phyloP scores from a whole-genome alignment of 1,140 invertebrate species.

The Diploscapter pachys region DNA sequence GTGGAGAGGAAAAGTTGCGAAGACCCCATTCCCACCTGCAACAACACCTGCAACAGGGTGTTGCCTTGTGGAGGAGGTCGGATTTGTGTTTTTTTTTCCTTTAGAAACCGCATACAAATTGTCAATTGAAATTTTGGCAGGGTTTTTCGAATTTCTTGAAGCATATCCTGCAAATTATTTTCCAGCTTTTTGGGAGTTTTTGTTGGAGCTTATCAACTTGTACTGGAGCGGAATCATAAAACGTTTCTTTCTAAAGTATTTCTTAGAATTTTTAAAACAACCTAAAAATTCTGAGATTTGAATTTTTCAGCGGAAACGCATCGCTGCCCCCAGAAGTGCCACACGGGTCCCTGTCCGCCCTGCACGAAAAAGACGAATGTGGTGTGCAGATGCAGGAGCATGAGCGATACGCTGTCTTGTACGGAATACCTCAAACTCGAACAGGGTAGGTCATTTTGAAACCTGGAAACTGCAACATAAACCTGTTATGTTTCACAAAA shows the following conservation, averaged over 20 bases:
- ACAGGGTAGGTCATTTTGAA: too few species aligned
- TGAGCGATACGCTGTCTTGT: constrained; percentile 31
- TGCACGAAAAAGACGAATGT: constrained; percentile 76
- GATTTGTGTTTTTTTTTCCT: too few species aligned
- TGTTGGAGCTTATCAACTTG: background rate
- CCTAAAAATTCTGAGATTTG: too few species aligned
- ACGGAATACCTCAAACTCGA: constrained; percentile 16
- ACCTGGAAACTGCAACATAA: too few species aligned
- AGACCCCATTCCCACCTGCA: constrained; percentile 82
- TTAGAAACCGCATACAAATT: too few species aligned
- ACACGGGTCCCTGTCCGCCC: constrained; percentile 75
- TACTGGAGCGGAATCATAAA: too few species aligned
- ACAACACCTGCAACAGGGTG: constrained; percentile 73
- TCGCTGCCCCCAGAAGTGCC: constrained; percentile 73
- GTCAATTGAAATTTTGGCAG: constrained; percentile 64
- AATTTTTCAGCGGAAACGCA: constrained; percentile 67
- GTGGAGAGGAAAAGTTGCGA: constrained; percentile 65
- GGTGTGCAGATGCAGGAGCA: constrained; percentile 79
- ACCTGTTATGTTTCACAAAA: too few species aligned
- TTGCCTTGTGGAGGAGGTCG: constrained; percentile 71
- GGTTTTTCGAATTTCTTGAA: constrained; percentile 34
- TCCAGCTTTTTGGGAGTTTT: background rate
- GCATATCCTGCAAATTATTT: constrained; percentile 4
- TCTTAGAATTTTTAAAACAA: too few species aligned
- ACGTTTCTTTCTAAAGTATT: too few species aligned